These are phyloP conservation scores for Elaphurus davidianus DNA, from an alignment of 2,113 vertebrate genomes.

Conservation along the genomic window DNA sequence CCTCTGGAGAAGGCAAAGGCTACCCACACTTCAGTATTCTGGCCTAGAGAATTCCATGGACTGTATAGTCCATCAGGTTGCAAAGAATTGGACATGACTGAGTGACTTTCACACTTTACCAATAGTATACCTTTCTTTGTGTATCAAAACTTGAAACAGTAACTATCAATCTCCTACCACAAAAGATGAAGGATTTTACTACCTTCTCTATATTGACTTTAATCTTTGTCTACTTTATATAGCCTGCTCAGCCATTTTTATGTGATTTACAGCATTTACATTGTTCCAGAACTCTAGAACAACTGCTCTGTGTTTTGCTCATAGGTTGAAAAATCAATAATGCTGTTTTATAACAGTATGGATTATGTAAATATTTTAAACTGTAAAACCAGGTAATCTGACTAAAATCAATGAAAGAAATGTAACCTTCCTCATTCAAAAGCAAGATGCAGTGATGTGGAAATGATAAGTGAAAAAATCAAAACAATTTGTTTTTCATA, in stretches of 20 bases:
- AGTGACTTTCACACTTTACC: not conserved
- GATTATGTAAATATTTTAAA: not conserved
- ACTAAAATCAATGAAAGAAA: conserved; percentile 7
- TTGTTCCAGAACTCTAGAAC: not conserved
- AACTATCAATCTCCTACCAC: not conserved
- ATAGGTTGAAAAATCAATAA: not conserved
- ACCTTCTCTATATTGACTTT: not conserved
- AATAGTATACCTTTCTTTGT: not conserved
- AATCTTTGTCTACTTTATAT: not conserved
- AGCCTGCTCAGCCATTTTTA: not conserved
- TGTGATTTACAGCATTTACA: not conserved
- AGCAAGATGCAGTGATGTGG: not conserved
- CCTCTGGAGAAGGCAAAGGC: not conserved
- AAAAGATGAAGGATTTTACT: not conserved
- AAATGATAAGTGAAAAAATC: not conserved
- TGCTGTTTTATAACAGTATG: not conserved
- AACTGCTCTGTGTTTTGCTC: not conserved
- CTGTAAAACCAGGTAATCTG: not conserved
- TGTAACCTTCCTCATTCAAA: not conserved
- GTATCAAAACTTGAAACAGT: not conserved
- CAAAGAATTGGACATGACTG: not conserved
- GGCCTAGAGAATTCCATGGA: not conserved
- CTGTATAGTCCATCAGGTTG: not conserved
- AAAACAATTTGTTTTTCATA: not conserved
- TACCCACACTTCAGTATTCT: not conserved